These are phyloP conservation scores for Ciona savignyi DNA, from an alignment of 23 tunicate species.

Conservation along the genomic window DNA sequence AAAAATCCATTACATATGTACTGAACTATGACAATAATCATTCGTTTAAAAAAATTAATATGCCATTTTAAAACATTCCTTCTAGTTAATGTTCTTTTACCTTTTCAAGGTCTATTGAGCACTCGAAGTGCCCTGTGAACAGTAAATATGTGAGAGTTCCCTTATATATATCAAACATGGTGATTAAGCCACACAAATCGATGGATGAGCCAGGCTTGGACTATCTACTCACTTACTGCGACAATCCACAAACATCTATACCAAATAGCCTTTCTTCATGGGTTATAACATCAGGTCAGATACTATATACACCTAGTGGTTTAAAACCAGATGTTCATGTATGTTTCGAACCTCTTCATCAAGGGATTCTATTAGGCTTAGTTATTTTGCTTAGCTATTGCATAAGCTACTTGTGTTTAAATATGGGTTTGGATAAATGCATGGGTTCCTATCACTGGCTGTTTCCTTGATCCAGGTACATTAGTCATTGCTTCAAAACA, in stretches of 20 bases:
- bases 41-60: too few species aligned
- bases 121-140: slow-evolving; percentile 31
- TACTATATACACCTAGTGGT: background rate
- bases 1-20: too few species aligned
- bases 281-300: slow-evolving; percentile 40
- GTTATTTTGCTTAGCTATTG: too few species aligned
- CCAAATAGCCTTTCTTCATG: slow-evolving; percentile 57
- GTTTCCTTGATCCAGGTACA: background rate
- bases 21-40: too few species aligned
- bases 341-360: too few species aligned
- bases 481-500: too few species aligned
- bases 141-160: slow-evolving; percentile 61
- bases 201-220: slow-evolving; percentile 74
- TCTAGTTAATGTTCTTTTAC: too few species aligned
- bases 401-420: background rate
- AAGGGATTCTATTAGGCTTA: too few species aligned
- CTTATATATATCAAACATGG: slow-evolving; percentile 70
- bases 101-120: slow-evolving; percentile 81
- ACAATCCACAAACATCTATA: slow-evolving; percentile 73
- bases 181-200: slow-evolving; percentile 74
- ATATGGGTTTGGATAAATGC: background rate
- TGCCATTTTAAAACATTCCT: too few species aligned
- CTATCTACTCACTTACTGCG: slow-evolving; percentile 78
- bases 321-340: too few species aligned
- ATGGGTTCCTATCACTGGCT: background rate